Conservation (phyloP, 2,888 invertebrate species). For the Rhagium mordax region DNA sequence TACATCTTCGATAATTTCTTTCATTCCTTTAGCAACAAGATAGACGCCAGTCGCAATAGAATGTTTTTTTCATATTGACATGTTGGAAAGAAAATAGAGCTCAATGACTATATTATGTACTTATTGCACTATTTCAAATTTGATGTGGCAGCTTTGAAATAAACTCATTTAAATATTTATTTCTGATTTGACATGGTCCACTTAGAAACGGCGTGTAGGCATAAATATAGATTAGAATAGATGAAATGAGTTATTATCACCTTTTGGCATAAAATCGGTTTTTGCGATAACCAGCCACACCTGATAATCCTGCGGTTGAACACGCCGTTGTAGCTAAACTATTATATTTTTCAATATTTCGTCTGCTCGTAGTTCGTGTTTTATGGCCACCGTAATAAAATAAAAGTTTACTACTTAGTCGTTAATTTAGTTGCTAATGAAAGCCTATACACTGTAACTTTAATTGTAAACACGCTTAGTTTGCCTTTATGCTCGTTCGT, state of each 20-base stretch:
- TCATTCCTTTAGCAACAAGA: too few relatives aligned
- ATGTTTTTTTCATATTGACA: too few relatives aligned
- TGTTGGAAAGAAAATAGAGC: too few relatives aligned
- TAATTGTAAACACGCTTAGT: conserved; percentile 37
- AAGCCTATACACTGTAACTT: conserved; percentile 42
- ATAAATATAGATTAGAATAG: not conserved
- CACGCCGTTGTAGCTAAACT: not conserved
- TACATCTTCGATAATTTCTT: too few relatives aligned
- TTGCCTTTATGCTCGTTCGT: conserved; percentile 35
- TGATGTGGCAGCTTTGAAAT: too few relatives aligned
- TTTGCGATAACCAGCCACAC: not conserved
- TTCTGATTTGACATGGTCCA: too few relatives aligned
- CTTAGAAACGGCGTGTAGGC: too few relatives aligned
- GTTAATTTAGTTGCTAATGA: conserved; percentile 48
- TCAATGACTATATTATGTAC: too few relatives aligned
- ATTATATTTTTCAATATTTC: conserved; percentile 29
- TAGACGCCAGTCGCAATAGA: too few relatives aligned
- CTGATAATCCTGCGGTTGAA: not conserved
- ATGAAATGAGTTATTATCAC: not conserved
- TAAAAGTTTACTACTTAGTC: conserved; percentile 46
- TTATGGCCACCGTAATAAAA: conserved; percentile 36
- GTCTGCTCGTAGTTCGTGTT: conserved; percentile 23
- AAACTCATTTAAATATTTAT: too few relatives aligned
- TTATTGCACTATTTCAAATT: too few relatives aligned
- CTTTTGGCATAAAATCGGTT: not conserved